phyloP scores from a whole-genome alignment of 1,140 invertebrate species.

The Chrysomallon squamiferum region DNA sequence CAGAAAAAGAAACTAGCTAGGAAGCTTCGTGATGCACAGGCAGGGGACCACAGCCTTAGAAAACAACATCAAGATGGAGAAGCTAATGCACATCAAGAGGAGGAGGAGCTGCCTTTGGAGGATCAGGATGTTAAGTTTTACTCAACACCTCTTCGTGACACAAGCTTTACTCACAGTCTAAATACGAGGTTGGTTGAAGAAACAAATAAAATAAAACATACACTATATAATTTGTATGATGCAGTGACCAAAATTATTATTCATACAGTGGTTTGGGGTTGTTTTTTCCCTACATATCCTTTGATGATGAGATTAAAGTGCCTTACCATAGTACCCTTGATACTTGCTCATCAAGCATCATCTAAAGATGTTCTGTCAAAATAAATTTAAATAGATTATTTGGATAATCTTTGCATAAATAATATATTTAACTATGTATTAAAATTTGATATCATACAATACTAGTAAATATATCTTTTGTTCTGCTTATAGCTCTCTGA shows the following conservation, averaged over 20 bases:
- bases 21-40: constrained; percentile 3
- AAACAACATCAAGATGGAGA: constrained; percentile 23
- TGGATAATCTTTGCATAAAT: too few relatives aligned
- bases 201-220: neutral
- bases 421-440: too few relatives aligned
- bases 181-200: constrained; percentile 6
- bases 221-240: neutral
- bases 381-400: too few relatives aligned
- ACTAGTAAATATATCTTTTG: too few relatives aligned
- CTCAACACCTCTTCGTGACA: constrained; percentile 11
- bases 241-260: neutral
- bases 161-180: constrained; percentile 21
- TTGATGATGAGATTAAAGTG: too few relatives aligned
- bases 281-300: too few relatives aligned
- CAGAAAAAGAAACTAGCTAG: constrained; percentile 8
- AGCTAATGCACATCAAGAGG: constrained; percentile 8
- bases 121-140: constrained; percentile 31
- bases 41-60: neutral
- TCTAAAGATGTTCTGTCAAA: too few relatives aligned
- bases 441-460: too few relatives aligned
- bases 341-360: too few relatives aligned
- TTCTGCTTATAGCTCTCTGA: neutral
- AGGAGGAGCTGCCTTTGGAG: constrained; percentile 13
- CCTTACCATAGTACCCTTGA: too few relatives aligned
- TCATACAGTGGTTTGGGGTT: neutral